A percentile compares a stretch with the other conserved stretches of the same genome.
Evolutionary conservation across 2,888 invertebrate species (phyloP).

Genomic region (Lottia gigantea): DNA sequence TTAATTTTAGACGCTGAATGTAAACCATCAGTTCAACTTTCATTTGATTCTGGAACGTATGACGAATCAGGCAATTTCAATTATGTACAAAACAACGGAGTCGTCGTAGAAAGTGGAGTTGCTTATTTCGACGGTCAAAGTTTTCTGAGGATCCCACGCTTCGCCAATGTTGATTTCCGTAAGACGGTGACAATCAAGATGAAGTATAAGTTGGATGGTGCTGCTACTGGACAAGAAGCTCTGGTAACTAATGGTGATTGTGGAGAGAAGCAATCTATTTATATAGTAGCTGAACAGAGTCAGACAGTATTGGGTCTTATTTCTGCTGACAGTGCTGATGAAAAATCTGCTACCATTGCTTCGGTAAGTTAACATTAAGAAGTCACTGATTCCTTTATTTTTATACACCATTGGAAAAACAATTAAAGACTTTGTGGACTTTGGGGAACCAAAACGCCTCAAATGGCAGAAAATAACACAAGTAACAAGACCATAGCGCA

Average conservation of each 20-base stretch:
- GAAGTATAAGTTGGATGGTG: constrained; percentile 31
- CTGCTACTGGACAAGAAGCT: constrained; percentile 21
- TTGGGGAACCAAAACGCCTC: too few relatives aligned
- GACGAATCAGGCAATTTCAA: constrained; percentile 35
- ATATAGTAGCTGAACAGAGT: constrained; percentile 36
- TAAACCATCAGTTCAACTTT: constrained; percentile 36
- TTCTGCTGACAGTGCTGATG: constrained; percentile 22
- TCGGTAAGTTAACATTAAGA: too few relatives aligned
- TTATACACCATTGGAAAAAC: too few relatives aligned
- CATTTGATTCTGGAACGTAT: constrained; percentile 32
- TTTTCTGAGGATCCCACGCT: constrained; percentile 46
- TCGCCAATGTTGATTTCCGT: constrained; percentile 46
- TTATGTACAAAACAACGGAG: constrained; percentile 42
- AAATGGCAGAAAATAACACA: too few relatives aligned
- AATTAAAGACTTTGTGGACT: too few relatives aligned
- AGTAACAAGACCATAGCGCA: too few relatives aligned
- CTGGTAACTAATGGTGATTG: constrained; percentile 54
- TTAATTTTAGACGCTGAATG: constrained; percentile 31
- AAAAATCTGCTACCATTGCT: too few relatives aligned
- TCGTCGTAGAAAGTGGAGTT: constrained; percentile 39
- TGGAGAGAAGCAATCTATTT: constrained; percentile 41
- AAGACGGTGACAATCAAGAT: constrained; percentile 44
- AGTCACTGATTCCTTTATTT: too few relatives aligned
- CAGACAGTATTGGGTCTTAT: constrained; percentile 37
- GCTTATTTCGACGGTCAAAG: constrained; percentile 51